Percentiles rank a stretch among this genome's conserved stretches.
Evolutionary conservation across 30 jellyfish, hydroid and myxozoan genomes (phyloP).

Genomic region (Nemopilema nomurai): DNA sequence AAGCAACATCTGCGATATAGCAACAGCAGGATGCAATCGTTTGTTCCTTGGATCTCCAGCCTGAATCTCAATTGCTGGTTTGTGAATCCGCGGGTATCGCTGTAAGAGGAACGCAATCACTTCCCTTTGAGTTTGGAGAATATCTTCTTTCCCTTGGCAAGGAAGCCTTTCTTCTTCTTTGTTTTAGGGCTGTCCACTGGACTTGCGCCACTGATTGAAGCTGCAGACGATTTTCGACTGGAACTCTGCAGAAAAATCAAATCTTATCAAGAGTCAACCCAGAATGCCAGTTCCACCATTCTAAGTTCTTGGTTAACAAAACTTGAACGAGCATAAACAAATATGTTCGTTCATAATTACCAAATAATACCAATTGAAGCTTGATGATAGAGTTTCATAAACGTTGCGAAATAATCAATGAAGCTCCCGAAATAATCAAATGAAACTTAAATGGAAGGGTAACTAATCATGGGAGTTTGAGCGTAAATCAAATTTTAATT

Average conservation of each 20-base stretch:
- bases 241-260: constrained; percentile 8
- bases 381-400: no score
- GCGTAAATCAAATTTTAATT: no score
- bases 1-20: background rate
- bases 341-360: no score
- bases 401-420: no score
- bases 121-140: constrained; percentile 83
- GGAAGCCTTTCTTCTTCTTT: constrained; percentile 71
- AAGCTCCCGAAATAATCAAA: no score
- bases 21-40: background rate
- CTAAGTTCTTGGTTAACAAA: no score
- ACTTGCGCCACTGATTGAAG: constrained; percentile 58
- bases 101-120: background rate
- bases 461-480: no score
- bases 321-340: no score
- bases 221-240: constrained; percentile 54
- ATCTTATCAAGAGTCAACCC: background rate
- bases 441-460: no score
- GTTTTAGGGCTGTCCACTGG: constrained; percentile 75
- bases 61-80: background rate
- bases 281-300: background rate
- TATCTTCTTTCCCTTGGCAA: constrained; percentile 78
- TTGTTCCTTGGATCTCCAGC: background rate
- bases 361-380: no score
- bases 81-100: background rate